A percentile compares a stretch with the other conserved stretches of the same genome.
Evolutionary conservation across 2,113 vertebrate species (phyloP).

Genomic region (Nothocercus nigrocapillus): DNA sequence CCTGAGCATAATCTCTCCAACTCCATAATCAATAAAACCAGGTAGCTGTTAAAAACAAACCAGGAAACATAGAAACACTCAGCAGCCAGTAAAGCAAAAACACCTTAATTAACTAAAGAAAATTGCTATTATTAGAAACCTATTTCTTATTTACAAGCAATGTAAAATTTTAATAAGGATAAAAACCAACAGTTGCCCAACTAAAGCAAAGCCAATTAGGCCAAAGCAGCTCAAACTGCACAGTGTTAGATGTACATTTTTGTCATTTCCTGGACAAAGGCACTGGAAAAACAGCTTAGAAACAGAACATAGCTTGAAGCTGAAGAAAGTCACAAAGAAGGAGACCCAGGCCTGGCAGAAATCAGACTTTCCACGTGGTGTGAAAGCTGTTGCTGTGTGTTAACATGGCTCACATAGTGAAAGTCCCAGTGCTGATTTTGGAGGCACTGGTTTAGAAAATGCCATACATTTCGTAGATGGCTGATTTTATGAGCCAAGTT

Average conservation of each 20-base stretch:
- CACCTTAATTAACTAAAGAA: slow-evolving; percentile 7
- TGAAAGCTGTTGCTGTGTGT: too few relatives aligned
- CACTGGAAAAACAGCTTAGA: rapidly evolving
- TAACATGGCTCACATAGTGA: not conserved
- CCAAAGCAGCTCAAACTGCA: rapidly evolving
- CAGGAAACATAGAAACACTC: not conserved
- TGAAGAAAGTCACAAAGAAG: rapidly evolving
- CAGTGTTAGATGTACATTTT: rapidly evolving
- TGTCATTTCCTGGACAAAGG: not conserved
- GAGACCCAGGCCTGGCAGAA: rapidly evolving
- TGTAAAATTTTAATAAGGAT: not conserved
- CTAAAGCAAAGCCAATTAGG: not conserved
- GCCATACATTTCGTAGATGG: rapidly evolving
- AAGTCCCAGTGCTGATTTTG: not conserved
- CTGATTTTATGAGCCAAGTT: not conserved
- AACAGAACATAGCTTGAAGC: not conserved
- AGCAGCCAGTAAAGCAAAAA: not conserved
- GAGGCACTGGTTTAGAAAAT: rapidly evolving
- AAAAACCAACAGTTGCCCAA: not conserved
- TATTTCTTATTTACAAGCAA: slow-evolving; percentile 22
- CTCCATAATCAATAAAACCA: not conserved
- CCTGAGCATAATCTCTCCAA: not conserved
- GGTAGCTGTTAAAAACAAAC: not conserved
- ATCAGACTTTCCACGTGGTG: rapidly evolving
- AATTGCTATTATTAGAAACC: not conserved